Conservation (phyloP, 2,797 vertebrate species). For the Acrocephalus scirpaceus region DNA sequence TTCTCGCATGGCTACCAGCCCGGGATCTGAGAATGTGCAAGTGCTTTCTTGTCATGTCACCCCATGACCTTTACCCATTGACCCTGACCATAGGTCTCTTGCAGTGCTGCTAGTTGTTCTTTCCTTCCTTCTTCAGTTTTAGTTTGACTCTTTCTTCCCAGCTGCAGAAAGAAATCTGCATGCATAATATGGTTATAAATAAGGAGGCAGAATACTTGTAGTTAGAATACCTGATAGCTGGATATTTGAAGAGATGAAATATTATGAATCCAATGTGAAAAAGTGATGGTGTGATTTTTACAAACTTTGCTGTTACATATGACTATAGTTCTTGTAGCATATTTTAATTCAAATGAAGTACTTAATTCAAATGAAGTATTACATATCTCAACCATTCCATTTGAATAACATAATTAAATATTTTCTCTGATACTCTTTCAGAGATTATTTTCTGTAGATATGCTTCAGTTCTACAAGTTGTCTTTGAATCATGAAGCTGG, state of each 20-base stretch:
- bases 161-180: neutral
- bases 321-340: neutral
- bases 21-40: too few species aligned
- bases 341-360: neutral
- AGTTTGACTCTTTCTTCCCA: neutral
- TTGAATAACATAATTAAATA: neutral
- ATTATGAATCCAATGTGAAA: neutral
- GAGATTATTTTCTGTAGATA: neutral
- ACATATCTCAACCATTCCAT: neutral
- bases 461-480: neutral
- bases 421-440: neutral
- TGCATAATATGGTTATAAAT: neutral
- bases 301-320: neutral
- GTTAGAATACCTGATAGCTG: neutral
- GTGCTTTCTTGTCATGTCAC: neutral
- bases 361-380: neutral
- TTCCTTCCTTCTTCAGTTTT: neutral
- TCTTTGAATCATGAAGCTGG: neutral
- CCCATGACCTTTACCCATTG: neutral
- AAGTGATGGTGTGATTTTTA: neutral
- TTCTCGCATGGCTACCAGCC: too few species aligned
- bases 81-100: neutral
- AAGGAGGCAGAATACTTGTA: neutral
- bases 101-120: neutral
- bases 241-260: neutral